A percentile compares a stretch with the other conserved stretches of the same genome.
Conservation (phyloP, 2,888 invertebrate genomes). For the Drosophila merina region DNA sequence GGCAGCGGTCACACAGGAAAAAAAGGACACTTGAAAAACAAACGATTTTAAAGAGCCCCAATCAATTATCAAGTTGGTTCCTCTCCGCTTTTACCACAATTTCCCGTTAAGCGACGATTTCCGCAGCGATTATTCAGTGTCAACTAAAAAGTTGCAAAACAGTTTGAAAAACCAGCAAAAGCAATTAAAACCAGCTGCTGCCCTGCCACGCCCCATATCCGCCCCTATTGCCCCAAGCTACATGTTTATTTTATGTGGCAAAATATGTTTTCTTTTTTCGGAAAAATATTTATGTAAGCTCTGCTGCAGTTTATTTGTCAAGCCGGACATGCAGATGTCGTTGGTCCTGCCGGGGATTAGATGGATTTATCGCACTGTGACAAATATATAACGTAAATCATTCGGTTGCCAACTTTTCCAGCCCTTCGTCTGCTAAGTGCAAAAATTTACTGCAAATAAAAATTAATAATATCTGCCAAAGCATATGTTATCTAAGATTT, state of each 20-base stretch:
- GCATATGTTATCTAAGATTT: not conserved
- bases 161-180: conserved; percentile 38
- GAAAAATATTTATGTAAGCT: conserved; percentile 64
- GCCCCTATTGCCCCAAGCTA: not conserved
- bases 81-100: conserved; percentile 50
- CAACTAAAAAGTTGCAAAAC: conserved; percentile 41
- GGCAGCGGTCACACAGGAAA: conserved; percentile 16
- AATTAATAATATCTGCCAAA: conserved; percentile 19
- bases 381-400: conserved; percentile 49
- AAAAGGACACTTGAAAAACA: conserved; percentile 7
- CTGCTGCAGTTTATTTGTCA: conserved; percentile 65
- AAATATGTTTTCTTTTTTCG: conserved; percentile 45
- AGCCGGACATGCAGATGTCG: conserved; percentile 52
- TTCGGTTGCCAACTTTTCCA: conserved; percentile 14
- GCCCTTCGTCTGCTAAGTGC: conserved; percentile 8
- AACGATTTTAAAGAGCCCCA: conserved; percentile 52
- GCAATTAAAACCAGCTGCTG: conserved; percentile 59
- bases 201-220: conserved; percentile 23
- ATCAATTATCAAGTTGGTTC: conserved; percentile 59
- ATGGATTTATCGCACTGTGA: conserved; percentile 61
- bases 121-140: conserved; percentile 71
- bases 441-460: conserved; percentile 25
- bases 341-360: conserved; percentile 51
- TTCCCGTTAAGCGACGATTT: conserved; percentile 69
- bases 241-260: conserved; percentile 41